Evolutionary conservation across 2,797 vertebrate genomes (phyloP).

Genomic region (Chloroceryle inda): DNA sequence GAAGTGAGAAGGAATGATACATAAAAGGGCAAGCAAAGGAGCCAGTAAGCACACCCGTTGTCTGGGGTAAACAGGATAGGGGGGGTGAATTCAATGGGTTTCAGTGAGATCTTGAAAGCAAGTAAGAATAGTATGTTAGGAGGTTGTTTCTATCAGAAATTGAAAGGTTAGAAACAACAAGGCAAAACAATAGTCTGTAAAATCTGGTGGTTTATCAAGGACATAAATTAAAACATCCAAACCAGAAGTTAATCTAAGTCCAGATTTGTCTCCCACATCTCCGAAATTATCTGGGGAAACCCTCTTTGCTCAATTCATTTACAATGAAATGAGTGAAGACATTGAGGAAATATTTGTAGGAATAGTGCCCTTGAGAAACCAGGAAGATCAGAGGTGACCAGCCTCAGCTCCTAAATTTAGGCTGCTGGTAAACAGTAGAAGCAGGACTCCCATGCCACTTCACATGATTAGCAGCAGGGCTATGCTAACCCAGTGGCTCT

Average conservation of each 20-base stretch:
- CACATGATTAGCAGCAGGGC: accelerated
- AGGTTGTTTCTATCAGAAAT: background rate
- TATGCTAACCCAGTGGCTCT: background rate
- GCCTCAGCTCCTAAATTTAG: background rate
- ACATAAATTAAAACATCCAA: background rate
- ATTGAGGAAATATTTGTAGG: background rate
- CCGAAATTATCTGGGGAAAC: background rate
- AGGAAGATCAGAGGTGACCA: background rate
- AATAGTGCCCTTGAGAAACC: background rate
- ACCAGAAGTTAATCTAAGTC: background rate
- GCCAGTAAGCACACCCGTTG: background rate
- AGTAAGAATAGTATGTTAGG: background rate
- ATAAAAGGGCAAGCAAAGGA: background rate
- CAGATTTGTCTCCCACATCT: background rate
- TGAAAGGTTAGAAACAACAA: background rate
- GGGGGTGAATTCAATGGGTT: background rate
- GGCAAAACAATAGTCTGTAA: background rate
- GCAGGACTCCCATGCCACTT: background rate
- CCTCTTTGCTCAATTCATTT: background rate
- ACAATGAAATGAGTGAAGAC: background rate
- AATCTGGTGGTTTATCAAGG: background rate
- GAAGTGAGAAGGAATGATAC: background rate
- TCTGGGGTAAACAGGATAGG: background rate
- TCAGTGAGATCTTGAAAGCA: background rate
- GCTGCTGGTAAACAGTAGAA: background rate